A percentile compares a stretch with the other conserved stretches of the same genome.
These are phyloP conservation scores for Anomalospiza imberbis DNA, from an alignment of 2,797 vertebrate genomes.

Conservation along the genomic window DNA sequence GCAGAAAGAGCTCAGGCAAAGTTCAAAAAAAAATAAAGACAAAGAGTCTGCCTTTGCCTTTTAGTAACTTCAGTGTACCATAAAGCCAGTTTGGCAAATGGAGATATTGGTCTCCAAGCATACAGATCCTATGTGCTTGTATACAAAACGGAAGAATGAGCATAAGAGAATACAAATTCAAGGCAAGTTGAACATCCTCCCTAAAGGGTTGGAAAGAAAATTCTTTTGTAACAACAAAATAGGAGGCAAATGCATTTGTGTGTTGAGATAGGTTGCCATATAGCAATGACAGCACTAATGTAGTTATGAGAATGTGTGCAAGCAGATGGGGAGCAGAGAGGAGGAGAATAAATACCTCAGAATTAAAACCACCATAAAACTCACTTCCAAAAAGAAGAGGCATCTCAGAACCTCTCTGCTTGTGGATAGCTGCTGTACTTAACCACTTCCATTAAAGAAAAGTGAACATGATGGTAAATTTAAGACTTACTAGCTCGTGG, in stretches of 20 bases:
- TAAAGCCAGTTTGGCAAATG: neutral
- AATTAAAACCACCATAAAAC: neutral
- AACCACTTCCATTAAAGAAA: neutral
- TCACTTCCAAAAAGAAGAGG: neutral
- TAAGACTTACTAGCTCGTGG: neutral
- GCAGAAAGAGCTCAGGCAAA: neutral
- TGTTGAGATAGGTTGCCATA: neutral
- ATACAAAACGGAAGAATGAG: neutral
- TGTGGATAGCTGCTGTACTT: neutral
- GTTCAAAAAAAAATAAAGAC: neutral
- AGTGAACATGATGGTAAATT: neutral
- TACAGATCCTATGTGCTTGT: neutral
- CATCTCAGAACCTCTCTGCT: neutral
- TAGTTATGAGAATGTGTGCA: neutral
- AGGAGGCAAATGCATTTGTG: neutral
- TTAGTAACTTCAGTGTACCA: neutral
- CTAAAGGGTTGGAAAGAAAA: neutral
- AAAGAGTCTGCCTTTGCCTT: neutral
- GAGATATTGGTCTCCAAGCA: neutral
- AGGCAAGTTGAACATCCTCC: neutral
- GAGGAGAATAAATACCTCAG: neutral
- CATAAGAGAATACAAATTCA: neutral
- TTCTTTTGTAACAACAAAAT: neutral
- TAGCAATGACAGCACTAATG: neutral
- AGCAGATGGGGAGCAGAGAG: neutral